Evolutionary conservation across 2,888 invertebrate species (phyloP), one percentile per base, ranked within the genome.

Genomic region (Antheraea assamensis): DNA sequence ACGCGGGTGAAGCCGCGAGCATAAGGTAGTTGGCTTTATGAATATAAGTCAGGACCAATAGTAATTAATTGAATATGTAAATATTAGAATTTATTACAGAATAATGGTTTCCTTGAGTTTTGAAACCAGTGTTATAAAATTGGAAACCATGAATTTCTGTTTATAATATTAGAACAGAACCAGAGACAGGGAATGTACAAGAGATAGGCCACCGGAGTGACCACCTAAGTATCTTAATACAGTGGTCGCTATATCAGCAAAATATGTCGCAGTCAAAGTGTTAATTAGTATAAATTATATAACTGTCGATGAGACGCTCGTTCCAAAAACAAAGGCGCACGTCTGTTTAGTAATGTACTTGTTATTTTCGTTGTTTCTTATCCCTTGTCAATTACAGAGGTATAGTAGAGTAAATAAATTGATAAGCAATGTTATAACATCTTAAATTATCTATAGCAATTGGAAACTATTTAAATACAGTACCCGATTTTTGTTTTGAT

Each of bases 31-130:
- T 52, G 1, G 17, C 19, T 52, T 52, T 21, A 21, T 52, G 21
- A 21, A 5, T 52, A 52, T 21, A 21, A 87, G 42, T 90, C 85
- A 80, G 81, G 74, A 74, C 71, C 52, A 27, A 55, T 73, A 66
- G n/a, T 19, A 74, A 42, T 42, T 42, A 42, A 7, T 13, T 10
- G 42, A 42, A 42, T 42, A 42, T 13, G 42, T 3, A 42, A 7
- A 35, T 35, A 35, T 70, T 27, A 17, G 24, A 66, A 76, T 74
- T 72, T 74, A 76, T 80, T 74, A 76, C 72, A 70, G 35, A 17
- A 74, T 76, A 68, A 74, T 76, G 17, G 70, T 61, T 52, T 71
- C 24, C 61, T n/a, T 66, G 17, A 66, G 64, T 66, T 66, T 66
- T 66, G 64, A 21, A 68, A 68, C 35, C 5, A 68, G 66, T 68